Conservation (phyloP, 2,888 invertebrate species). For the Tribolium freemani region DNA sequence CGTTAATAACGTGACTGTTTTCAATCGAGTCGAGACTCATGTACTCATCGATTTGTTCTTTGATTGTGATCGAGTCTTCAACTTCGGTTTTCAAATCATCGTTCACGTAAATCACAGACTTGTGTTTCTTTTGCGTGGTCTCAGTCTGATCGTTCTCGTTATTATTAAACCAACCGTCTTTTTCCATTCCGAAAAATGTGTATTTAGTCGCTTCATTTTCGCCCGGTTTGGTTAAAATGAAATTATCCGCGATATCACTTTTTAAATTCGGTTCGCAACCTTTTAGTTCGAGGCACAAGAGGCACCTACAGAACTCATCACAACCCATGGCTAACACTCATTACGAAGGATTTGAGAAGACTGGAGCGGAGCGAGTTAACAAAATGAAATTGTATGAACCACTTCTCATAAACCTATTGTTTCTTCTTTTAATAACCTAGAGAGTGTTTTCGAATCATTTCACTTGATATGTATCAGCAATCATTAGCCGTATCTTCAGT, state of each 20-base stretch:
- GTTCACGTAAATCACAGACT: slow-evolving; percentile 65
- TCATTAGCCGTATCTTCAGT: background rate
- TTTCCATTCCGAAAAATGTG: slow-evolving; percentile 71
- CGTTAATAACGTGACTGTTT: slow-evolving; percentile 62
- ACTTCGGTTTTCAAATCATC: slow-evolving; percentile 44
- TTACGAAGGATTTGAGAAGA: background rate
- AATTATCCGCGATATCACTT: slow-evolving; percentile 65
- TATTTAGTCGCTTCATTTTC: slow-evolving; percentile 70
- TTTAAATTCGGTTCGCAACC: slow-evolving; percentile 71
- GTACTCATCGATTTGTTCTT: slow-evolving; percentile 63
- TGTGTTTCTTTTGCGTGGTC: slow-evolving; percentile 57
- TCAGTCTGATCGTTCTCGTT: slow-evolving; percentile 57
- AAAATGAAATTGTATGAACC: slow-evolving; percentile 58
- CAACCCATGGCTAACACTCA: slow-evolving; percentile 72
- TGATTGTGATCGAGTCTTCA: slow-evolving; percentile 53
- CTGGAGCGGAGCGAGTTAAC: slow-evolving; percentile 48
- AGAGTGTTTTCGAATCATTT: slow-evolving; percentile 25
- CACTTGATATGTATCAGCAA: slow-evolving; percentile 1
- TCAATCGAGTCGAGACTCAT: slow-evolving; percentile 61
- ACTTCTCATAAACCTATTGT: slow-evolving; percentile 66
- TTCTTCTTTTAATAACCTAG: slow-evolving; percentile 58
- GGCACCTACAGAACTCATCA: slow-evolving; percentile 80
- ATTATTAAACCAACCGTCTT: slow-evolving; percentile 44
- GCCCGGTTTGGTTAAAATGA: slow-evolving; percentile 71
- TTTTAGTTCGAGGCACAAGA: slow-evolving; percentile 81